A percentile compares a stretch with the other conserved stretches of the same genome.
Evolutionary conservation across 2,888 invertebrate genomes (phyloP).

Genomic region (Coelopa pilipes): DNA sequence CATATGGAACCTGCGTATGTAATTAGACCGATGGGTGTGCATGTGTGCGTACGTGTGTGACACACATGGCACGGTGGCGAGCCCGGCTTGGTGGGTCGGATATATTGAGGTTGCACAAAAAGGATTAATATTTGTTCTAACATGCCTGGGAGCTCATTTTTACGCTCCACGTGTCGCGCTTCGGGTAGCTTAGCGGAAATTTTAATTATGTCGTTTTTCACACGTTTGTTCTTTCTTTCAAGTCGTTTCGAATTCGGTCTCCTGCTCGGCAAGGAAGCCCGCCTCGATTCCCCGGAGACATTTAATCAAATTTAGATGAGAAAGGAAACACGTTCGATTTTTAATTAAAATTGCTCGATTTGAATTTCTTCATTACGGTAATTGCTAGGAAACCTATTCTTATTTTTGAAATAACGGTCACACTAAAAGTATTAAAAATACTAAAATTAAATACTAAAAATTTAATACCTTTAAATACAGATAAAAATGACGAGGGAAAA

Average conservation of each 20-base stretch:
- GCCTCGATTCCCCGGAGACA: constrained; percentile 17
- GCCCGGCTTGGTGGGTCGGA: too few relatives aligned
- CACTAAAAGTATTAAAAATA: too few relatives aligned
- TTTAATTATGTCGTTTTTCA: constrained; percentile 28
- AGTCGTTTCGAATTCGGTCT: constrained; percentile 16
- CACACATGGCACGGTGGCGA: background rate
- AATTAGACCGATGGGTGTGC: constrained; percentile 13
- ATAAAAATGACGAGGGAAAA: too few relatives aligned
- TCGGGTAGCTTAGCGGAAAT: constrained; percentile 22
- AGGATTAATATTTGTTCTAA: constrained; percentile 24
- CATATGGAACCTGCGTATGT: constrained; percentile 10
- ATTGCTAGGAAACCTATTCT: too few relatives aligned
- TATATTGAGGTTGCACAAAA: constrained; percentile 22
- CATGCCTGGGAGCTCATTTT: constrained; percentile 20
- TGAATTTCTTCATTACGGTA: too few relatives aligned
- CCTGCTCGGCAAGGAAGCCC: background rate
- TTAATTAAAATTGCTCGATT: too few relatives aligned
- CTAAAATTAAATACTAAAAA: too few relatives aligned
- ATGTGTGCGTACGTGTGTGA: constrained; percentile 13
- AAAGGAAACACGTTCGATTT: background rate
- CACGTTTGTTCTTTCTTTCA: constrained; percentile 14
- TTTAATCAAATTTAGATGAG: constrained; percentile 9
- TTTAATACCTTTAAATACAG: too few relatives aligned
- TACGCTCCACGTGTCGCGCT: constrained; percentile 20
- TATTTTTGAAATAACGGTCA: too few relatives aligned